Percentiles rank a stretch among this genome's conserved stretches.
Evolutionary conservation across 2,888 invertebrate species (phyloP).

Genomic region (Teleiodes luculella): DNA sequence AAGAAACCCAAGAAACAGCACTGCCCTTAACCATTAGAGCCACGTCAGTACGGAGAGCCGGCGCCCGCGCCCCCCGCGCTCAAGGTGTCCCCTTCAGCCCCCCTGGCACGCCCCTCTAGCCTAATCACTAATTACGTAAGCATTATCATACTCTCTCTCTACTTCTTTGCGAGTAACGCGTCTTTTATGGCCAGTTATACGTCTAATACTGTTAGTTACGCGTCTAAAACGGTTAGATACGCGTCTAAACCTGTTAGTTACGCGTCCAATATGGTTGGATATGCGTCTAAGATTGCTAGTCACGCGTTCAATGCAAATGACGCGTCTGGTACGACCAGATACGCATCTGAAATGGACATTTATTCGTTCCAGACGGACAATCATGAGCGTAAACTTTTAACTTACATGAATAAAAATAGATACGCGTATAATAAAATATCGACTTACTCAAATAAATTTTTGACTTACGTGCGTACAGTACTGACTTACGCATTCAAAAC

Average conservation of each 20-base stretch:
- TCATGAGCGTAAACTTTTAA: too few relatives aligned
- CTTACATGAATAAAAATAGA: constrained; percentile 3
- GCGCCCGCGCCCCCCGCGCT: constrained; percentile 38
- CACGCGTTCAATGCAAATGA: too few relatives aligned
- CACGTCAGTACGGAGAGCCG: constrained; percentile 68
- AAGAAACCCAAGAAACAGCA: constrained; percentile 87
- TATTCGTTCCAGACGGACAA: too few relatives aligned
- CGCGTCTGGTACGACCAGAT: too few relatives aligned
- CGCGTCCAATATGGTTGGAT: too few relatives aligned
- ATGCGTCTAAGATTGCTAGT: too few relatives aligned
- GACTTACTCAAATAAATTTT: constrained; percentile 3
- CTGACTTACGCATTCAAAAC: constrained; percentile 1
- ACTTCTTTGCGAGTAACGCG: too few relatives aligned
- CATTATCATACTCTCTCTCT: constrained; percentile 6
- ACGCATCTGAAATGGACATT: too few relatives aligned
- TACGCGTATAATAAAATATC: constrained; percentile 3
- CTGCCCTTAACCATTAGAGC: constrained; percentile 82
- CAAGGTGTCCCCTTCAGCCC: constrained; percentile 27
- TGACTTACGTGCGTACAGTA: constrained; percentile 15
- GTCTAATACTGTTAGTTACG: constrained; percentile 11
- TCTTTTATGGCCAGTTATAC: constrained; percentile 10
- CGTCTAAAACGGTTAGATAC: constrained; percentile 14
- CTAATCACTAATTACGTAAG: constrained; percentile 4
- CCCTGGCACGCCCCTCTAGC: constrained; percentile 38
- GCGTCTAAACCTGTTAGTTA: constrained; percentile 11